These are phyloP conservation scores for Verasper variegatus DNA, from an alignment of 2,113 vertebrate species.

Conservation along the genomic window DNA sequence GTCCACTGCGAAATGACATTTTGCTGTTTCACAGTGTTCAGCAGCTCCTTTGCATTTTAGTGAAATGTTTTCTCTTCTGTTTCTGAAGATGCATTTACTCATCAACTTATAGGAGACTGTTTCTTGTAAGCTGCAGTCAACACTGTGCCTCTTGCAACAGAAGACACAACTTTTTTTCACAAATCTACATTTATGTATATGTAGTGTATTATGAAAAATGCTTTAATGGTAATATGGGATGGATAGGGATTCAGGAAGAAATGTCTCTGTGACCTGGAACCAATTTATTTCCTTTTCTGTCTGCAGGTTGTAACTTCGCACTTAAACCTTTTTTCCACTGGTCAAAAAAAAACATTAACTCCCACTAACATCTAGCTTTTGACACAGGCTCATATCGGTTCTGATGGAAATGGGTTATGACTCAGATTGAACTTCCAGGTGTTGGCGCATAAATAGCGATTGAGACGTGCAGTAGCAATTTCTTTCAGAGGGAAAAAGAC, in stretches of 20 bases:
- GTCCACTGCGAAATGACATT: background rate
- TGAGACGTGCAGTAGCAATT: too few relatives aligned
- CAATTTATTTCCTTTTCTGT: constrained; percentile 7
- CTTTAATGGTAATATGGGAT: background rate
- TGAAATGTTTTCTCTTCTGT: background rate
- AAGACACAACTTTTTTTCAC: background rate
- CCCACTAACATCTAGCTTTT: too few relatives aligned
- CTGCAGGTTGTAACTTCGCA: too few relatives aligned
- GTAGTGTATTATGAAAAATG: background rate
- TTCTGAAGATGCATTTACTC: background rate
- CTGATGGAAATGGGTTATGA: too few relatives aligned
- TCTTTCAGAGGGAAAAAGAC: too few relatives aligned
- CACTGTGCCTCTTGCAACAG: background rate
- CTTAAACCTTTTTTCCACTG: too few relatives aligned
- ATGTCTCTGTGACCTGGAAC: background rate
- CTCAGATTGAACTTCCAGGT: too few relatives aligned
- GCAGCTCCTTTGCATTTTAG: background rate
- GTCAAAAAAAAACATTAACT: too few relatives aligned
- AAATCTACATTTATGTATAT: background rate
- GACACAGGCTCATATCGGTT: too few relatives aligned
- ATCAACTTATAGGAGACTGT: background rate
- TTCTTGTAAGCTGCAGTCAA: too few relatives aligned
- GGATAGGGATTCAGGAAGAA: background rate
- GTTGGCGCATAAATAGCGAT: too few relatives aligned
- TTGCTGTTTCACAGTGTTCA: background rate